Base-by-base conservation (phyloP, 2,113 vertebrate species). In the Jaculus jaculus region DNA sequence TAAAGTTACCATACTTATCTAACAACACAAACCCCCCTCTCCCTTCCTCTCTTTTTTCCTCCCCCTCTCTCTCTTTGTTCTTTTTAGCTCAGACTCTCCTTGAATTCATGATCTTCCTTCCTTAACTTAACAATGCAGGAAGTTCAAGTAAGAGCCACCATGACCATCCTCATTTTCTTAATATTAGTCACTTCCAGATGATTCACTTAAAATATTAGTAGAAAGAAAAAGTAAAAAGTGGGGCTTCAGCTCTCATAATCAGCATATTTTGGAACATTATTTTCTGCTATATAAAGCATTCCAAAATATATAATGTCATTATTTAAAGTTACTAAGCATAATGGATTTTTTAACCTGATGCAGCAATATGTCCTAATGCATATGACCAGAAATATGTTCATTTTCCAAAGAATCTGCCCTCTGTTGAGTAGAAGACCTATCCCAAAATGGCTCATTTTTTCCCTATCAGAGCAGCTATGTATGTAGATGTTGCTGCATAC, bases 281-380 rank as follows among this genome's bases (percentile, higher is more conserved):
- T 54, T 32, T 92, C 89, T 84, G 54, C 58, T 84, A 65, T 87
- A 30, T 65, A 87, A 84, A 87, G 66, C 39, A 71, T 87, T 54
- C 63, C 61, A 79, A 73, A 79, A 82, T 73, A 90, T 21, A 93
- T 16, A 18, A 73, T 73, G 54, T 86, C 74, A 84, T 77, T 94
- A 91, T 73, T 95, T 93, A 94, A 87, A 95, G 63, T 82, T 90
- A 93, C 63, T 90, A 58, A 92, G 78, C 39, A 60, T 58, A 82
- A 90, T 39, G 34, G 21, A 89, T 68, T 91, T 69, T 92, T 94
- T 89, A 87, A 47, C 82, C 30, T 94, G 89, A 96, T 89, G 37
- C 82, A 93, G 85, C 82, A 94, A 88, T 82, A 66, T 85, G 9
- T 60, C 91, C 75, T 86, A 87, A 93, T 78, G 75, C 82, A 90